Conservation (phyloP, 2,797 vertebrate species). For the Anableps anableps region DNA sequence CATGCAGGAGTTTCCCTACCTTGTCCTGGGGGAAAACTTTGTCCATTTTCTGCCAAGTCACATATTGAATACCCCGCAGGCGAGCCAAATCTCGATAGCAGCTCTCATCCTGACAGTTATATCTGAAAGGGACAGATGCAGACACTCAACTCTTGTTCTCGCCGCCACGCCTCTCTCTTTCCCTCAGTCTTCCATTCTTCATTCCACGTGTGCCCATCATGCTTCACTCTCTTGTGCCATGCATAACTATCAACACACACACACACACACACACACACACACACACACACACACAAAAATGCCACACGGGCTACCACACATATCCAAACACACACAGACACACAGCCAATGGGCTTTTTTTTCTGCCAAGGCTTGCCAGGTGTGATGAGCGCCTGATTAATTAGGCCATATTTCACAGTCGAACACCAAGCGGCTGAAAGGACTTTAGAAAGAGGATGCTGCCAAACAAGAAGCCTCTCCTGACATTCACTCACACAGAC, state of each 20-base stretch:
- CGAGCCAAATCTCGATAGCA: conserved; percentile 96
- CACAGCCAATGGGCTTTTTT: conserved; percentile 25
- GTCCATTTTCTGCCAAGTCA: conserved; percentile 91
- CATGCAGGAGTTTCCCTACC: conserved; percentile 78
- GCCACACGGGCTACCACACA: conserved; percentile 2
- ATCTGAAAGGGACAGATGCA: conserved; percentile 83
- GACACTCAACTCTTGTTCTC: conserved; percentile 68
- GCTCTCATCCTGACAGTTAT: conserved; percentile 97
- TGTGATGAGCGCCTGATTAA: conserved; percentile 76
- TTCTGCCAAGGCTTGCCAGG: conserved; percentile 39
- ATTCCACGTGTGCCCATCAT: conserved; percentile 18
- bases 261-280: conserved; percentile 1
- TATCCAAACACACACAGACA: background rate
- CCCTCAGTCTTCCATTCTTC: conserved; percentile 14
- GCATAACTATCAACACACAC: conserved; percentile 22
- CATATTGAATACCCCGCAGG: conserved; percentile 91
- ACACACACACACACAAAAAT: conserved; percentile 15
- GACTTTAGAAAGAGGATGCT: conserved; percentile 26
- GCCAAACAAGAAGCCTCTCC: conserved; percentile 27
- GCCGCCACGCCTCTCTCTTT: conserved; percentile 44
- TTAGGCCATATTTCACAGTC: conserved; percentile 73
- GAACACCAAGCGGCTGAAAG: conserved; percentile 46
- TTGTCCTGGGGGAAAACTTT: conserved; percentile 95
- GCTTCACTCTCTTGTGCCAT: conserved; percentile 16
- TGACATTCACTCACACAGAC: conserved; percentile 6